Evolutionary conservation across 2,797 vertebrate species (phyloP), one percentile per base, ranked within the genome.

Genomic region (Philypnodon macrostomus): DNA sequence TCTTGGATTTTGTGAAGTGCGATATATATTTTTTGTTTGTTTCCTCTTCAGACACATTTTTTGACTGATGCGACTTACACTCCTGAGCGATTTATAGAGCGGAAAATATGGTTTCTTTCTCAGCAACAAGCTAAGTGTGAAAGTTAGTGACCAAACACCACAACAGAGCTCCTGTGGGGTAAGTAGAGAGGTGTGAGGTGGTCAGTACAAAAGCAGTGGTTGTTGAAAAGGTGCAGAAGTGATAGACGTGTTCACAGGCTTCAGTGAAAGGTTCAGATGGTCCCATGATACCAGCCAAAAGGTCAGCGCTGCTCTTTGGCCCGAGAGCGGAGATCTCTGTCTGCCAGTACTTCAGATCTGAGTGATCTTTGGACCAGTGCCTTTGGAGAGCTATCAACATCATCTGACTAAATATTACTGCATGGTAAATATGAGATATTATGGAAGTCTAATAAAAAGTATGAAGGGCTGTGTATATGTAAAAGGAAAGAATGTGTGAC

Each of bases 271-370:
- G 78, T 71, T 84, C 77, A 29, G 70, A 83, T 66, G 62, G 77
- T 84, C 84, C 75, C 81, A 57, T 63, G 84, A 79, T 80, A 71
- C 81, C 81, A 77, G 59, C 44, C 53, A 39, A 86, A 88, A 88
- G 87, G 88, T 90, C 87, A 87, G 55, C 47, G 41, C 35, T 67
- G 50, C 53, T 70, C 58, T 49, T 63, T 17, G 40, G 34, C 18
- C 51, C 58, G 58, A 71, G 63, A 34, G 58, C 40, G 58, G 70
- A 72, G 38, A 53, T 10, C 46, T n/a, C 11, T 23, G 10, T 33
- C 55, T 31, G 32, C 27, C 17, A 7, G 39, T 58, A 30, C 45
- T 63, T 34, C 50, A 47, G 49, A 40, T 63, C 49, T 4, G 9
- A 45, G 7, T 66, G 64, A 58, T 75, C 75, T 79, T 80, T 79